These are phyloP conservation scores for Reticulitermes speratus DNA, from an alignment of 1,140 invertebrate species.

Conservation along the genomic window DNA sequence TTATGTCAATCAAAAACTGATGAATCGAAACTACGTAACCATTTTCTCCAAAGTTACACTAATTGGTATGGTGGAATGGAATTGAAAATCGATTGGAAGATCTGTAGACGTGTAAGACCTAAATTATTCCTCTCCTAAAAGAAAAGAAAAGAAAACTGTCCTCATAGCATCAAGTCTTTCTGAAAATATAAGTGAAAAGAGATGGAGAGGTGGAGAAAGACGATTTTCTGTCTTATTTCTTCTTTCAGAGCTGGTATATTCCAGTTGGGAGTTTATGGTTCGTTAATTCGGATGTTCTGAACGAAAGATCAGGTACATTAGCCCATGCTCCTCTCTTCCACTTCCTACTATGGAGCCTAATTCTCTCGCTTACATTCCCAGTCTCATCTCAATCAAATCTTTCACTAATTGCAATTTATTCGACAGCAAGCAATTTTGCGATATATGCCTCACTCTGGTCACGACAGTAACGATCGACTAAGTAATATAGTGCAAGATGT, in stretches of 20 bases:
- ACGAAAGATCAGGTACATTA: constrained; percentile 1
- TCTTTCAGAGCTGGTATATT: background rate
- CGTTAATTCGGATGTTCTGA: background rate
- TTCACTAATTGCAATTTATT: background rate
- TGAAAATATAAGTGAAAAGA: background rate
- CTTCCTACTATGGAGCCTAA: background rate
- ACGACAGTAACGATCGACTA: too few relatives aligned
- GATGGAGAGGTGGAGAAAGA: background rate
- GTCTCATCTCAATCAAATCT: background rate
- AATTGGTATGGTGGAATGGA: background rate
- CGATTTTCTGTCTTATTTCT: constrained; percentile 13
- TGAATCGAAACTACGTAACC: background rate
- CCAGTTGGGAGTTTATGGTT: background rate
- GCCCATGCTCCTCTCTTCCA: background rate
- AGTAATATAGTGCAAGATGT: too few relatives aligned
- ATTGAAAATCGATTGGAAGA: background rate
- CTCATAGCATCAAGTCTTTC: background rate
- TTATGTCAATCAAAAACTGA: background rate
- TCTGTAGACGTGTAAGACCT: background rate
- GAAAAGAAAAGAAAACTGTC: background rate
- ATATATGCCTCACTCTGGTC: too few relatives aligned
- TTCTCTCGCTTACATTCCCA: background rate
- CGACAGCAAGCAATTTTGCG: too few relatives aligned
- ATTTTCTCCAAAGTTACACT: background rate
- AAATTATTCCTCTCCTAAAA: background rate